phyloP scores from a whole-genome alignment of 2,113 vertebrate species.

The Semnornis frantzii region DNA sequence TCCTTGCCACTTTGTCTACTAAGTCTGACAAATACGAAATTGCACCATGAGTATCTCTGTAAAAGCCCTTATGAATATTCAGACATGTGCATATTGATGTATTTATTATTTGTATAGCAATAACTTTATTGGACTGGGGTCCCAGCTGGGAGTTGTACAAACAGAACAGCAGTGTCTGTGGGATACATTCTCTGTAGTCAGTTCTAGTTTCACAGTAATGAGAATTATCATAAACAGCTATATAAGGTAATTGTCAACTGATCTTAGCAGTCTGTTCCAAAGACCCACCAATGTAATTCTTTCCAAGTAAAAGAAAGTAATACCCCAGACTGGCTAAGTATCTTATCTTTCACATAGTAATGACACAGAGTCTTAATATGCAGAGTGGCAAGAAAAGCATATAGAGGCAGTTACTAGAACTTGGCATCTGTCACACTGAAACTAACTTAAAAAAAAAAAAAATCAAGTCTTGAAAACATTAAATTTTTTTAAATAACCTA shows the following conservation, averaged over 20 bases:
- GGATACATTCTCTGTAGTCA: slow-evolving; percentile 8
- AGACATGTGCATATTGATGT: slow-evolving; percentile 35
- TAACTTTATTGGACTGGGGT: slow-evolving; percentile 34
- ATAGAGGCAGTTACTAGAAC: background rate
- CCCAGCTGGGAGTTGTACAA: slow-evolving; percentile 35
- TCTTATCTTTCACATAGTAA: background rate
- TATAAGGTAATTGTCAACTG: background rate
- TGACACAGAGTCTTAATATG: background rate
- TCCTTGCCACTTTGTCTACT: slow-evolving; percentile 32
- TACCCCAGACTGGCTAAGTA: background rate
- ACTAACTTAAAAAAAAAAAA: background rate
- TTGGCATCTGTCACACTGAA: background rate
- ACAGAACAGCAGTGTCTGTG: background rate
- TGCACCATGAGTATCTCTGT: background rate
- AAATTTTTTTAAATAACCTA: background rate
- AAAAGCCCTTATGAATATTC: slow-evolving; percentile 62
- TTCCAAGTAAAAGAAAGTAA: background rate
- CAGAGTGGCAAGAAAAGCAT: background rate
- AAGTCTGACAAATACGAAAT: slow-evolving; percentile 30
- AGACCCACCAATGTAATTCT: background rate
- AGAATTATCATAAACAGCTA: slow-evolving; percentile 45
- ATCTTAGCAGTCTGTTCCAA: background rate
- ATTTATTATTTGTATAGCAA: slow-evolving; percentile 55
- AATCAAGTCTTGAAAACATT: background rate
- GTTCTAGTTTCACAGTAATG: background rate